These are phyloP conservation scores for Chanos chanos DNA, from an alignment of 2,797 vertebrate genomes.

Conservation along the genomic window DNA sequence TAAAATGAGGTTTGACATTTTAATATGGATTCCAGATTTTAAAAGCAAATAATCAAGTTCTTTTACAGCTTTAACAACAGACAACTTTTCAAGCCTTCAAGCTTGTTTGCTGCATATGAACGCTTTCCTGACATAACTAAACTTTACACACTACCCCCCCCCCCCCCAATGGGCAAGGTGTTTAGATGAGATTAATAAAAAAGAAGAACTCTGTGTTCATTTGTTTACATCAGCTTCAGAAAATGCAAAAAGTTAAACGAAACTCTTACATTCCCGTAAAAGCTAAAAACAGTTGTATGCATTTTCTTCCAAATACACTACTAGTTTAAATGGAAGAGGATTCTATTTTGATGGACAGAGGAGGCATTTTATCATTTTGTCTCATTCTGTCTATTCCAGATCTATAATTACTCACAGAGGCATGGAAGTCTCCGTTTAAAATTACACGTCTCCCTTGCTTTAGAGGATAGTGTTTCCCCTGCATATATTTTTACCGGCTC, in stretches of 20 bases:
- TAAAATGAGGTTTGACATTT: no score
- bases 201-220: neutral
- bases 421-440: slow-evolving; percentile 53
- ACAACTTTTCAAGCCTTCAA: no score
- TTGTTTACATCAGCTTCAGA: slow-evolving; percentile 16
- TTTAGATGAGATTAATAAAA: neutral
- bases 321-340: slow-evolving; percentile 50
- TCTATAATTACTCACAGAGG: slow-evolving; percentile 76
- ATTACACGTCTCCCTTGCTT: slow-evolving; percentile 62
- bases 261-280: slow-evolving; percentile 55
- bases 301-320: slow-evolving; percentile 58
- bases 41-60: no score
- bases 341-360: slow-evolving; percentile 62
- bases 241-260: slow-evolving; percentile 35
- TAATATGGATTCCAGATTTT: no score
- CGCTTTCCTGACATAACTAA: no score
- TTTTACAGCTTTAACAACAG: no score
- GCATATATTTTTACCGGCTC: slow-evolving; percentile 65
- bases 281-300: slow-evolving; percentile 45
- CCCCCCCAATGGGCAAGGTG: no score
- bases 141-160: no score
- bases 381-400: slow-evolving; percentile 67
- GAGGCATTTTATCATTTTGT: slow-evolving; percentile 76
- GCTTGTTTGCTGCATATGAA: no score
- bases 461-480: slow-evolving; percentile 71